Base-by-base conservation (phyloP, 2,888 invertebrate genomes). In the Salticus scenicus region DNA sequence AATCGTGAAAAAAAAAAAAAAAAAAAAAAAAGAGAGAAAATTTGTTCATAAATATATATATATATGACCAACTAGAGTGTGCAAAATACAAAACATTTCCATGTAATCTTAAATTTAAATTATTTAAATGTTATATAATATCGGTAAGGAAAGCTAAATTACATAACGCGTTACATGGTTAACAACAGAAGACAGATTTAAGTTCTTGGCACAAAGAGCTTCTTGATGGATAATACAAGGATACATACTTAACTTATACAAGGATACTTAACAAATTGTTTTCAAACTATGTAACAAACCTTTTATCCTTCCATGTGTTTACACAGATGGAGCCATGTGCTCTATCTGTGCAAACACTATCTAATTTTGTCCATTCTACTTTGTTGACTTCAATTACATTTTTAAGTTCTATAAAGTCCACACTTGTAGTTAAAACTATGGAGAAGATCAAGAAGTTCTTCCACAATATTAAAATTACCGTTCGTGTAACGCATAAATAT, bases 131-230 rank as follows among this genome's bases (percentile, higher is more conserved):
- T 37, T 10, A 7, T 10, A 37, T 37, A 37, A 37, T 37, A 37
- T 37, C 37, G 4, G 37, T 37, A 37, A 37, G 37, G 10, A 37
- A 37, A 37, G 37, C 37, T 37, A 37, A 37, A 37, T 37, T 10
- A 4, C 37, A 37, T 37, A 37, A 28, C 37, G 10, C 37, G 10
- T 10, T 37, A 37, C 37, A 37, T 4, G 37, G 37, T 37, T 7
- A 37, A 37, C 7, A 37, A 28, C 64, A 64, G 64, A 28, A 64
- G 64, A 64, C 64, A 64, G 8, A 1, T 27, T 64, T 64, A 27
- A 64, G 64, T 27, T 28, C 28, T 64, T 28, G 28, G 27, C 28
- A 64, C 64, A 64, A 64, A 64, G 64, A 64, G 64, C 64, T 27
- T 64, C 28, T 64, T 64, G 64, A 2, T 64, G 64, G 28, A 57